These are phyloP conservation scores for Kradibia gibbosae DNA, from an alignment of 1,140 invertebrate genomes.

Conservation along the genomic window DNA sequence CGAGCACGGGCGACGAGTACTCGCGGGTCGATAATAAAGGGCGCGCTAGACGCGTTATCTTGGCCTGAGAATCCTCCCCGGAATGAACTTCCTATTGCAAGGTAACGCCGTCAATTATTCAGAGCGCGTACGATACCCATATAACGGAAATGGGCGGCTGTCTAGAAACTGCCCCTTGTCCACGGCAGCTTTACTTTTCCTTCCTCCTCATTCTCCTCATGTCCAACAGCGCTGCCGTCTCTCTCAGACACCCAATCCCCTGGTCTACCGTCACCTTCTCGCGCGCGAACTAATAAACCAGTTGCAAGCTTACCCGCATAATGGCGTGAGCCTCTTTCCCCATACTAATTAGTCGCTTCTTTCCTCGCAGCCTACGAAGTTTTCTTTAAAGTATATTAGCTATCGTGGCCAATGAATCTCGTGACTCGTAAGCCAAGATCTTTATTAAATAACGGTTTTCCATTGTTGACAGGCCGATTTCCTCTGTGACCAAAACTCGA, in stretches of 20 bases:
- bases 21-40: constrained; percentile 39
- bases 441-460: too few relatives aligned
- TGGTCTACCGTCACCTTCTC: not conserved
- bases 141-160: constrained; percentile 14
- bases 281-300: constrained; percentile 2
- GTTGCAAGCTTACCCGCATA: not conserved
- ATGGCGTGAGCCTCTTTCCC: not conserved
- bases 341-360: not conserved
- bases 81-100: constrained; percentile 41
- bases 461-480: too few relatives aligned
- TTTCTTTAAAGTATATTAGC: not conserved
- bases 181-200: not conserved
- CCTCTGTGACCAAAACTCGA: too few relatives aligned
- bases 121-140: constrained; percentile 19
- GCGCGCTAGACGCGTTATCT: constrained; percentile 8
- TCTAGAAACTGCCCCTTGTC: constrained; percentile 30
- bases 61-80: constrained; percentile 27
- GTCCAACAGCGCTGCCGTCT: not conserved
- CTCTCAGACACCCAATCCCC: not conserved
- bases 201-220: not conserved
- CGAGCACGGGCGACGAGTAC: not conserved
- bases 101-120: constrained; percentile 36
- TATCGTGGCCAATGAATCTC: not conserved
- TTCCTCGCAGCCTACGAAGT: not conserved
- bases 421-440: not conserved